Conservation (phyloP, 2,888 invertebrate species). For the Polydrusus tereticollis region DNA sequence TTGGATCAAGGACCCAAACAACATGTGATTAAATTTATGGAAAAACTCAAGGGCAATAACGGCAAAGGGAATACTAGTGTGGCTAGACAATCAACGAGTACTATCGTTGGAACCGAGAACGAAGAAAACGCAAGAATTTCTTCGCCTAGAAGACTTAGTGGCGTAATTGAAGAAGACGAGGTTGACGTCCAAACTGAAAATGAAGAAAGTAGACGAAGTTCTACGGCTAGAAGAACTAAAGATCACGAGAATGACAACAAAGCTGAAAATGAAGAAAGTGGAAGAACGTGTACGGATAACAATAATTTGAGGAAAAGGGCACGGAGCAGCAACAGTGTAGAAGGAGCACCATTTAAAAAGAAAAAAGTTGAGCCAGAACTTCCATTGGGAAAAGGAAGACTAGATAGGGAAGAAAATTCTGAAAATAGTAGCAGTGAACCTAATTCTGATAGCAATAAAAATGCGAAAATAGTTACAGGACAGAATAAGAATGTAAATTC, state of each 20-base stretch:
- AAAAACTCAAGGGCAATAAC: conserved; percentile 4
- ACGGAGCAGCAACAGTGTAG: not conserved
- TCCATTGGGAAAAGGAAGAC: no score
- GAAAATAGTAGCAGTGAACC: no score
- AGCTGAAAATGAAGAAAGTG: not conserved
- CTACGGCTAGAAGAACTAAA: not conserved
- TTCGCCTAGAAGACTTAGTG: not conserved
- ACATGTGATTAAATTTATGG: conserved; percentile 8
- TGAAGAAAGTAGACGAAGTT: not conserved
- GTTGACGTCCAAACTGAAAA: not conserved
- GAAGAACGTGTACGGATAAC: not conserved
- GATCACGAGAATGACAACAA: not conserved
- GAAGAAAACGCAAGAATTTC: no score
- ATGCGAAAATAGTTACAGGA: not conserved
- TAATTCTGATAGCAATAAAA: no score
- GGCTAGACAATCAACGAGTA: no score
- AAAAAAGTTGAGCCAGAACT: not conserved
- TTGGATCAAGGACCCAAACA: conserved; percentile 19
- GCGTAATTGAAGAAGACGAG: not conserved
- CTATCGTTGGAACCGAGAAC: no score
- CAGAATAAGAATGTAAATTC: not conserved
- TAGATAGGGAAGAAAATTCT: no score
- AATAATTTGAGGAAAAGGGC: not conserved
- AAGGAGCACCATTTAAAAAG: not conserved
- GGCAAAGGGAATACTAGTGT: no score